Evolutionary conservation across 1,140 invertebrate species (phyloP).

Genomic region (Sarcophaga bullata): DNA sequence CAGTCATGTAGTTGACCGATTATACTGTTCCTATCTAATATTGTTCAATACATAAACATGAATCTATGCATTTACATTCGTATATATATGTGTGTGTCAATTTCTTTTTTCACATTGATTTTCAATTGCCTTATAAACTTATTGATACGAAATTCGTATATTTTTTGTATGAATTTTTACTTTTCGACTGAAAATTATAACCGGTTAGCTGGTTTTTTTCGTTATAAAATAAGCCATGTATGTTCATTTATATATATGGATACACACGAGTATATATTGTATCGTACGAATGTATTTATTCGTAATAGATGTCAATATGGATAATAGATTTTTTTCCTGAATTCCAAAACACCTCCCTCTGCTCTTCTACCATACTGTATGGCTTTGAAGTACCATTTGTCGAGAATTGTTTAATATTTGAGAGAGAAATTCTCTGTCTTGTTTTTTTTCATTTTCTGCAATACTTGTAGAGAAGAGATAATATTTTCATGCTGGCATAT

Average conservation of each 20-base stretch:
- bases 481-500: too few relatives aligned
- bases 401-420: background rate
- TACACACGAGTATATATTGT: background rate
- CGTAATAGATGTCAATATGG: constrained; percentile 9
- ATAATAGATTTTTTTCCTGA: constrained; percentile 8
- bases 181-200: constrained; percentile 15
- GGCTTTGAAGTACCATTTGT: background rate
- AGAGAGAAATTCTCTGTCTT: too few relatives aligned
- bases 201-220: background rate
- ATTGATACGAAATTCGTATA: constrained; percentile 3
- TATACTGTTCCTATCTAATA: too few relatives aligned
- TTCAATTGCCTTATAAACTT: background rate
- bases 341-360: background rate
- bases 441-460: too few relatives aligned
- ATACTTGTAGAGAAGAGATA: too few relatives aligned
- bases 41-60: too few relatives aligned
- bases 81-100: too few relatives aligned
- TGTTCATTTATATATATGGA: background rate
- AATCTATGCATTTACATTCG: too few relatives aligned
- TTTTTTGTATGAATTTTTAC: background rate
- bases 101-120: background rate
- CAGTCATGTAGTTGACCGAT: too few relatives aligned
- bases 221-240: background rate
- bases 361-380: background rate
- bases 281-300: background rate